Percentiles rank a stretch among this genome's conserved stretches.
Evolutionary conservation across 2,888 invertebrate species (phyloP).

Genomic region (Molorchus minor): DNA sequence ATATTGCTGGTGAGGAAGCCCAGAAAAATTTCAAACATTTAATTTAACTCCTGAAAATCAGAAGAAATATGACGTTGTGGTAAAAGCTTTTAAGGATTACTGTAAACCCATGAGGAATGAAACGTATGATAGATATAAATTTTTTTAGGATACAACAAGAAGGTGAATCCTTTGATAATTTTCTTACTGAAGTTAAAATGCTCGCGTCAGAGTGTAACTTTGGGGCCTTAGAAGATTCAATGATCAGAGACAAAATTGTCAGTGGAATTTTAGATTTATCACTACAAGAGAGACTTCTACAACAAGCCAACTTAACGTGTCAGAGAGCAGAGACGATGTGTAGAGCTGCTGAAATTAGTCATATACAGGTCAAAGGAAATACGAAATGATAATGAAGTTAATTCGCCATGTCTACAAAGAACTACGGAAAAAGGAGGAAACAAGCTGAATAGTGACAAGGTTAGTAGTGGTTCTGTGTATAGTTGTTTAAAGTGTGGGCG

Average conservation of each 20-base stretch:
- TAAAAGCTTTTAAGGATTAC: conserved; percentile 27
- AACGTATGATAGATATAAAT: conserved; percentile 34
- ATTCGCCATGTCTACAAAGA: conserved; percentile 3
- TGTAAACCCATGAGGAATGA: conserved; percentile 36
- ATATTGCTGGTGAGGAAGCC: conserved; percentile 37
- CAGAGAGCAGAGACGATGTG: conserved; percentile 34
- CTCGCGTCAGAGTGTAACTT: conserved; percentile 34
- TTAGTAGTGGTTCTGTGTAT: conserved; percentile 5
- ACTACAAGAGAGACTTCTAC: conserved; percentile 39
- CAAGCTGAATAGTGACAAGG: not conserved
- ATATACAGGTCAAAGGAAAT: conserved; percentile 39
- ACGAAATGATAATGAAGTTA: conserved; percentile 34
- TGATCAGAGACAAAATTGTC: conserved; percentile 34
- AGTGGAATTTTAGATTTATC: conserved; percentile 34
- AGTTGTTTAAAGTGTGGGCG: conserved; percentile 35
- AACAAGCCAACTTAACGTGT: conserved; percentile 19
- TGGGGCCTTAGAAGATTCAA: conserved; percentile 30
- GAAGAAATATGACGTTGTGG: conserved; percentile 19
- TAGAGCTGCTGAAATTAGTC: conserved; percentile 40
- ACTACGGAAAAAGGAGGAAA: not conserved
- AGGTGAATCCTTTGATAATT: conserved; percentile 33
- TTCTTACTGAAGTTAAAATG: conserved; percentile 32
- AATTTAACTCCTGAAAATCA: conserved; percentile 15
- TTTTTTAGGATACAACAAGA: conserved; percentile 34
- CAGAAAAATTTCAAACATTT: conserved; percentile 37